phyloP scores from a whole-genome alignment of 2,797 vertebrate genomes.

The Coranthus polyacanthus region DNA sequence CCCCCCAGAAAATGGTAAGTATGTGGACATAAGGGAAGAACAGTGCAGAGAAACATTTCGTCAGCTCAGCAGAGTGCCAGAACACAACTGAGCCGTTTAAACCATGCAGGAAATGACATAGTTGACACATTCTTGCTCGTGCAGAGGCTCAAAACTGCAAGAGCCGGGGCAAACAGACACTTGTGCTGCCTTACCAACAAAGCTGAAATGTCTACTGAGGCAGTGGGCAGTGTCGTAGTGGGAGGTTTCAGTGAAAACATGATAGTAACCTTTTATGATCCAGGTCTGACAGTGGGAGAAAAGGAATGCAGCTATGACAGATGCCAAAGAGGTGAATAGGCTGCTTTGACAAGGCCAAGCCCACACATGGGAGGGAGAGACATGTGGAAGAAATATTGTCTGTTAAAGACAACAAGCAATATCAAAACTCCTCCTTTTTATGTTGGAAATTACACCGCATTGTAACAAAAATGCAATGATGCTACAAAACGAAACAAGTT shows the following conservation, averaged over 20 bases:
- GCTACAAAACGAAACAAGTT: no score
- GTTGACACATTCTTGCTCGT: slow-evolving; percentile 9
- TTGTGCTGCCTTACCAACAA: background rate
- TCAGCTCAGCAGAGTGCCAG: slow-evolving; percentile 51
- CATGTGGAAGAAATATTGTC: background rate
- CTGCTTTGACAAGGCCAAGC: slow-evolving; percentile 44
- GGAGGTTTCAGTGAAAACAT: slow-evolving; percentile 26
- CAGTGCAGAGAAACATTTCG: slow-evolving; percentile 16
- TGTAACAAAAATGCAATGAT: no score
- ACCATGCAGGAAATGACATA: slow-evolving; percentile 60
- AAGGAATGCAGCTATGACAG: slow-evolving; percentile 44
- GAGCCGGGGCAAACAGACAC: slow-evolving; percentile 8
- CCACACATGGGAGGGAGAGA: slow-evolving; percentile 8
- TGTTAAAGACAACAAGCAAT: background rate
- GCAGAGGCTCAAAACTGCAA: slow-evolving; percentile 10
- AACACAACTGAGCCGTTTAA: slow-evolving; percentile 33
- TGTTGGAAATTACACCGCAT: no score
- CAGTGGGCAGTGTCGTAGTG: background rate
- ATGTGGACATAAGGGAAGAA: slow-evolving; percentile 31
- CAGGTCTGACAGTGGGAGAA: slow-evolving; percentile 7
- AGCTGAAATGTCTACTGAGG: slow-evolving; percentile 7
- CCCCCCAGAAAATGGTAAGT: background rate
- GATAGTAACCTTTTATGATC: slow-evolving; percentile 25
- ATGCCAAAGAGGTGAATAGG: slow-evolving; percentile 41
- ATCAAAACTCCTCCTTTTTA: no score